These are phyloP conservation scores for Globodera rostochiensis DNA, from an alignment of 1,140 invertebrate species.

Conservation along the genomic window DNA sequence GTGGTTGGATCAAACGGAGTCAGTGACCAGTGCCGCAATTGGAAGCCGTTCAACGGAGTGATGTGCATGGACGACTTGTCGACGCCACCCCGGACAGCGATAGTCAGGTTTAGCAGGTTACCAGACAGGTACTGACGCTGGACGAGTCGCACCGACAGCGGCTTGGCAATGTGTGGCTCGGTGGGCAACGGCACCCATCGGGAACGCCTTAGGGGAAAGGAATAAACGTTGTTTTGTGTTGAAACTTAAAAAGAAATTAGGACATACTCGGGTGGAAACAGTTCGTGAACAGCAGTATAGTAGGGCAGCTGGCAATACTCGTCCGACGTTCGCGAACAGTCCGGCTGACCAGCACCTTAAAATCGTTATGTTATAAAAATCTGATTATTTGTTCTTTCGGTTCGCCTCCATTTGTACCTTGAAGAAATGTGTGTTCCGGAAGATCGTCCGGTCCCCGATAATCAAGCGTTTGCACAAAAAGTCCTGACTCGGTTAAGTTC, in stretches of 20 bases:
- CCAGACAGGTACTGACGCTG: constrained; percentile 40
- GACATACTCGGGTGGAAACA: constrained; percentile 57
- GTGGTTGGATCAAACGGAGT: constrained; percentile 49
- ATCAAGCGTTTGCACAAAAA: constrained; percentile 62
- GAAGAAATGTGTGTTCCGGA: constrained; percentile 62
- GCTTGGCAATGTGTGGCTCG: constrained; percentile 43
- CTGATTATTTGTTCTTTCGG: not conserved
- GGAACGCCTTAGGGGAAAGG: constrained; percentile 52
- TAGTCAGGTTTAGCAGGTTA: constrained; percentile 57
- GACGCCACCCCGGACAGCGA: constrained; percentile 47
- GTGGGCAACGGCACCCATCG: constrained; percentile 62
- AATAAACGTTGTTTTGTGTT: constrained; percentile 20
- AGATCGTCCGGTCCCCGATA: constrained; percentile 60
- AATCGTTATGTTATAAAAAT: not conserved
- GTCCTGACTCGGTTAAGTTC: not conserved
- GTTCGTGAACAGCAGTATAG: constrained; percentile 63
- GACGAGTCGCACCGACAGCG: constrained; percentile 51
- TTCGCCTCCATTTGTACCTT: constrained; percentile 44
- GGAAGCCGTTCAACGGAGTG: constrained; percentile 59
- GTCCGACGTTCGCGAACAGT: constrained; percentile 57
- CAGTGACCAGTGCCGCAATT: constrained; percentile 58
- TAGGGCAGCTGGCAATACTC: constrained; percentile 64
- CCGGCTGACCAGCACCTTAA: constrained; percentile 42
- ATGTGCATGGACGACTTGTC: constrained; percentile 60
- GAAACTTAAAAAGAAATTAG: not conserved